Evolutionary conservation across 2,113 vertebrate species (phyloP).

Genomic region (Eulemur macaco): DNA sequence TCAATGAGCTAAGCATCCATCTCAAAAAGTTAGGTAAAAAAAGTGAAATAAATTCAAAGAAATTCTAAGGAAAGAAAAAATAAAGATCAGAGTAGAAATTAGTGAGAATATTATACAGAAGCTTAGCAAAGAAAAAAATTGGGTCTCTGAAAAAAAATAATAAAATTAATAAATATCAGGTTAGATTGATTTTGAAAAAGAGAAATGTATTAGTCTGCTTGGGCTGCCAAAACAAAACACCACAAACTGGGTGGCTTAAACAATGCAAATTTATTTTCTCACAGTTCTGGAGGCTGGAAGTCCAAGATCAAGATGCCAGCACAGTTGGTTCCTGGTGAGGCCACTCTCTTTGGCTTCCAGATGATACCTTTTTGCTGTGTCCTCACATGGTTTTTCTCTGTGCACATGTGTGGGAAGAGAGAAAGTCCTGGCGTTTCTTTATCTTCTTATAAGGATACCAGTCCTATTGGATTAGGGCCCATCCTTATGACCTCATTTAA

Average conservation of each 20-base stretch:
- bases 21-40: not conserved
- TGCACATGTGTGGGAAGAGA: not conserved
- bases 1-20: not conserved
- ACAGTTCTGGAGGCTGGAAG: not conserved
- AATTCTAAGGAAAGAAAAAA: not conserved
- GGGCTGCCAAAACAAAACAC: not conserved
- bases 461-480: not conserved
- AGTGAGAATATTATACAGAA: not conserved
- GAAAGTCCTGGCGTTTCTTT: not conserved
- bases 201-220: not conserved
- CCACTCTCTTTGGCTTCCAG: not conserved
- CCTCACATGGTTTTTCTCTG: not conserved
- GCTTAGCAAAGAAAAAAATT: not conserved
- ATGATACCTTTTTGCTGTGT: not conserved
- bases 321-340: not conserved
- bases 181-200: not conserved
- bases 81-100: not conserved
- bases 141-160: not conserved
- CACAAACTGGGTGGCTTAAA: not conserved
- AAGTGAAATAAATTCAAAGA: not conserved
- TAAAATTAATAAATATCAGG: not conserved
- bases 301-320: not conserved
- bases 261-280: not conserved
- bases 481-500: not conserved
- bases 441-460: not conserved